phyloP scores from a whole-genome alignment of 2,113 vertebrate genomes.

The Indicator indicator region DNA sequence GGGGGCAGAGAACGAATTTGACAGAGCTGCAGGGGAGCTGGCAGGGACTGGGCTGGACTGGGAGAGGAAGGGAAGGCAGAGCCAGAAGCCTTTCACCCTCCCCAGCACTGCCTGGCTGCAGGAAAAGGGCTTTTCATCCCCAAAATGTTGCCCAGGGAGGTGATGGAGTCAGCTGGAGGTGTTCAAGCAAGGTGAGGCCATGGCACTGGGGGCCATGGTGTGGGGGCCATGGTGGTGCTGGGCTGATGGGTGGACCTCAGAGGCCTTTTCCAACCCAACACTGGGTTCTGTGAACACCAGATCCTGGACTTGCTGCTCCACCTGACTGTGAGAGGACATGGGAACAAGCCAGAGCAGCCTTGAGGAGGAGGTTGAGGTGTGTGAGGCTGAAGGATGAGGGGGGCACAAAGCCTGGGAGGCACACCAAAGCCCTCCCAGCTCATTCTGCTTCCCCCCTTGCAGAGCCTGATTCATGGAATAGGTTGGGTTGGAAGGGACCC shows the following conservation, averaged over 20 bases:
- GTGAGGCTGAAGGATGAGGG: background rate
- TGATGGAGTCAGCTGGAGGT: too few species aligned
- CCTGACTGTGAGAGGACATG: too few species aligned
- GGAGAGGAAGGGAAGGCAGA: too few species aligned
- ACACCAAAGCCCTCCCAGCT: too few species aligned
- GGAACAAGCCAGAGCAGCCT: background rate
- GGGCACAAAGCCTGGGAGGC: background rate
- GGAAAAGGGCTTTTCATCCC: too few species aligned
- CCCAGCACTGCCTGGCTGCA: background rate
- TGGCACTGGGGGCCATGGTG: too few species aligned
- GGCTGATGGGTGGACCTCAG: too few species aligned
- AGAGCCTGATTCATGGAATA: background rate
- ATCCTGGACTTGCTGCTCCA: background rate
- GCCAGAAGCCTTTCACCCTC: background rate
- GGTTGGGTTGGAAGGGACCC: background rate
- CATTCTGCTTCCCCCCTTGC: too few species aligned
- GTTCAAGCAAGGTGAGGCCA: too few species aligned
- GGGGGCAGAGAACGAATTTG: conserved; percentile 43
- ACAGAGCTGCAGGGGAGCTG: conserved; percentile 24
- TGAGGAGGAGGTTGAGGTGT: background rate
- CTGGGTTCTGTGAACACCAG: too few species aligned
- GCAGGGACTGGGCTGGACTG: background rate
- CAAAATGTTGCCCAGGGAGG: background rate
- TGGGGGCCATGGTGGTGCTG: too few species aligned
- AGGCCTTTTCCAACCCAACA: too few species aligned